Percentiles rank a stretch among this genome's conserved stretches.
These are phyloP conservation scores for Sylvilagus bachmani DNA, from an alignment of 2,113 vertebrate species.

Conservation along the genomic window DNA sequence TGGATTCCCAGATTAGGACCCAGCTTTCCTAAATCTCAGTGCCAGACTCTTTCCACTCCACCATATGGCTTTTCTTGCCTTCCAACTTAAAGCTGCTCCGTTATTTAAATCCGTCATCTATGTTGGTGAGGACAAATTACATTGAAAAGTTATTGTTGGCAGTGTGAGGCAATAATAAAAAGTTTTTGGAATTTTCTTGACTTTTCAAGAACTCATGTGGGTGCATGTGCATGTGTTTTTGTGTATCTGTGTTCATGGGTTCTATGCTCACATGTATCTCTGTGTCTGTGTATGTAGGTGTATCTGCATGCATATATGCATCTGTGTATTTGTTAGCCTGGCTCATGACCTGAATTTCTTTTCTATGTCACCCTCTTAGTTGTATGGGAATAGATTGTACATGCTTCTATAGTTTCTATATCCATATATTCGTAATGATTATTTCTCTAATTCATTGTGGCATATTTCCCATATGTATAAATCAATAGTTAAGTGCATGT, in stretches of 20 bases:
- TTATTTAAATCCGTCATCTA: constrained; percentile 23
- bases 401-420: background rate
- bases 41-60: background rate
- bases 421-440: background rate
- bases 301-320: background rate
- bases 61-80: background rate
- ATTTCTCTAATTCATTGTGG: background rate
- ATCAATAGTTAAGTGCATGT: background rate
- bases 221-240: no score
- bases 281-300: background rate
- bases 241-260: background rate
- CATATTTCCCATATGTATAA: background rate
- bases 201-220: background rate
- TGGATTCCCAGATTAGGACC: background rate
- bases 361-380: background rate
- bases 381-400: background rate
- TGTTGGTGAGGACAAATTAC: background rate
- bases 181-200: constrained; percentile 17
- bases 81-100: background rate
- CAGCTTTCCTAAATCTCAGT: background rate
- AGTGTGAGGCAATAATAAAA: background rate
- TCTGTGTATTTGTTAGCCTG: background rate
- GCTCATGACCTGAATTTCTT: background rate
- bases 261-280: background rate
- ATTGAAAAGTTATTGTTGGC: constrained; percentile 32